phyloP scores from a whole-genome alignment of 2,888 invertebrate species.

The Melieria crassipennis region DNA sequence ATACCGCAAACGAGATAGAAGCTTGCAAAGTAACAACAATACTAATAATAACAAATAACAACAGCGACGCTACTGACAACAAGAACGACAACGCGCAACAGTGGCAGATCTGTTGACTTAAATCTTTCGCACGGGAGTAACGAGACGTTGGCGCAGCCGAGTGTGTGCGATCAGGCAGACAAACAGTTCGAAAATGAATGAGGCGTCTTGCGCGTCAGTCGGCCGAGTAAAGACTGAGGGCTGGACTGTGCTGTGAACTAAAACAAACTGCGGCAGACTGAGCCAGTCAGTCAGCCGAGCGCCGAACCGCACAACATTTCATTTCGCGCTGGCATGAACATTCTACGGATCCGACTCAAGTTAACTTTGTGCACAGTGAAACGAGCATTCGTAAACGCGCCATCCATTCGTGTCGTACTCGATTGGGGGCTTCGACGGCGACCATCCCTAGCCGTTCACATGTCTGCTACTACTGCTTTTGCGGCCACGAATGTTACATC shows the following conservation, averaged over 20 bases:
- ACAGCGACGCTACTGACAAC: not conserved
- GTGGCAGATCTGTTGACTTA: no score
- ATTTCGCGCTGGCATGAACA: no score
- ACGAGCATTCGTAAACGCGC: no score
- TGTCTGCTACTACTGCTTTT: no score
- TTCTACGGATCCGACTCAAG: no score
- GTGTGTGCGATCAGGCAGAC: constrained; percentile 11
- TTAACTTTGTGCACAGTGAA: no score
- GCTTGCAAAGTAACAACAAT: not conserved
- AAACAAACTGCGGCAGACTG: constrained; percentile 14
- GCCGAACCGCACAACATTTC: not conserved
- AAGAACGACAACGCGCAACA: no score
- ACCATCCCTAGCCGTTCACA: no score
- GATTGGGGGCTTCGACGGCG: no score
- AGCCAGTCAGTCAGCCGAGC: constrained; percentile 20
- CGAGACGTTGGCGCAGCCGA: not conserved
- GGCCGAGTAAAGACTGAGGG: constrained; percentile 54
- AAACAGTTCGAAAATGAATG: constrained; percentile 6
- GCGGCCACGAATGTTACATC: no score
- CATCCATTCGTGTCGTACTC: no score
- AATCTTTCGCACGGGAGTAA: no score
- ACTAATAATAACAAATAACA: constrained; percentile 16
- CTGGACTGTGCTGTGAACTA: constrained; percentile 28
- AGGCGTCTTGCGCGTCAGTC: constrained; percentile 46
- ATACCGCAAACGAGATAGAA: not conserved